Evolutionary conservation across 2,888 invertebrate genomes (phyloP), one percentile per base, ranked within the genome.

Genomic region (Tromatobia lineatoria): DNA sequence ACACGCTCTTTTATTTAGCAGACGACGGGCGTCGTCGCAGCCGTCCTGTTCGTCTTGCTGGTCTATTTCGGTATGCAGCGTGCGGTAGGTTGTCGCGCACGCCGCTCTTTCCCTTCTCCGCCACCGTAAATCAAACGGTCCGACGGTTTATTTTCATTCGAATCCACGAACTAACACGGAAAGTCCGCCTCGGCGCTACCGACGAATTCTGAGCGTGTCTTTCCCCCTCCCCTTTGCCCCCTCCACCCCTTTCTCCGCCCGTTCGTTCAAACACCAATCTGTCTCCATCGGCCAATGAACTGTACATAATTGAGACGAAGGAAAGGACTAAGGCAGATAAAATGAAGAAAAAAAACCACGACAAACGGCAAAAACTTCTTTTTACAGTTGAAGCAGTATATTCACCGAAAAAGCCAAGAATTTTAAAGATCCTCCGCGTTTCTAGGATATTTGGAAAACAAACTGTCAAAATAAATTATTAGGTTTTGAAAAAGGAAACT

Each of bases 61-160:
- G 87, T 90, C 90, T 92, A 92, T 92, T 92, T 92, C 88, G 88
- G 91, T 90, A 88, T 89, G 89, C 89, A 87, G 89, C 86, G 88
- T 90, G 92, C 90, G 91, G 91, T 92, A 92, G 92, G 92, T 92
- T 91, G 91, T 90, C 90, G 90, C 88, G 82, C 87, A 88, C 88
- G 85, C 86, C 70, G 18, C 71, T n/a, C 11, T 13, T 1, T 38
- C 34, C 38, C 64, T 10, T 20, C 38, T 34, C 18, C 61, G n/a
- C 61, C 50, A 57, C 64, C 90, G 90, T 92, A 92, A 92, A 92
- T 92, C 92, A 92, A 91, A 91, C 89, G 88, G 89, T 88, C 88
- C 80, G 86, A 85, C 86, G 87, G 89, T 91, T 91, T 90, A 90
- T 90, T 90, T 90, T 90, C 87, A 86, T 85, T 86, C 83, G 86